Conservation (phyloP, 2,888 invertebrate species). For the Dyspetes luteomarginatus region DNA sequence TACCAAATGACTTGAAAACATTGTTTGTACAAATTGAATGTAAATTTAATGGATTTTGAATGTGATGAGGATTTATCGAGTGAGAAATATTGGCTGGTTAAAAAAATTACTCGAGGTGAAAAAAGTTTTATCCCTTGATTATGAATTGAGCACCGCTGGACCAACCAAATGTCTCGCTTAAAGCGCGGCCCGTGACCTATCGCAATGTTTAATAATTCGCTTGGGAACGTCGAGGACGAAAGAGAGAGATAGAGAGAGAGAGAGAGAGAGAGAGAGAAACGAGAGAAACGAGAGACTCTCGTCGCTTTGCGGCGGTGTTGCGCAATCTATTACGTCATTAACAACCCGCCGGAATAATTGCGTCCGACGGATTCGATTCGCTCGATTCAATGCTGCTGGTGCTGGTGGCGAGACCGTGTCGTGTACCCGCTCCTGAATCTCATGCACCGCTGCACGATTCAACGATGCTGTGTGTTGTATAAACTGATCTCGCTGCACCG, state of each 20-base stretch:
- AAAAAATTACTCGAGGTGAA: not conserved
- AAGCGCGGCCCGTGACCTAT: constrained; percentile 53
- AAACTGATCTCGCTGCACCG: constrained; percentile 16
- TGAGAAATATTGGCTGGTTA: not conserved
- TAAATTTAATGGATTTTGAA: too few species aligned
- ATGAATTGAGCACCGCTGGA: constrained; percentile 54
- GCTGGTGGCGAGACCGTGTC: not conserved
- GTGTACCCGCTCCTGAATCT: not conserved
- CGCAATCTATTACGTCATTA: constrained; percentile 69
- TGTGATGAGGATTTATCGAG: too few species aligned
- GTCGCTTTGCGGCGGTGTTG: constrained; percentile 58
- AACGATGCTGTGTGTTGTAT: not conserved
- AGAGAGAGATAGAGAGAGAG: not conserved
- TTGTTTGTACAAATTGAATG: too few species aligned
- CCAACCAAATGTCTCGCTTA: constrained; percentile 21
- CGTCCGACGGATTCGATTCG: constrained; percentile 56
- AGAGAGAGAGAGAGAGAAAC: constrained; percentile 3
- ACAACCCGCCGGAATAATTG: constrained; percentile 58
- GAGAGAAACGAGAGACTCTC: constrained; percentile 47
- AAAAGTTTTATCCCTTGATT: not conserved
- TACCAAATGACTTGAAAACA: too few species aligned
- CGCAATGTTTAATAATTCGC: constrained; percentile 62
- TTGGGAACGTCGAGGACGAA: constrained; percentile 28
- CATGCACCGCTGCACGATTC: not conserved
- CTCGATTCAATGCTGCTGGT: constrained; percentile 20